Percentiles rank a stretch among this genome's conserved stretches.
Evolutionary conservation across 2,888 invertebrate genomes (phyloP).

Genomic region (Erpobdella octoculata): DNA sequence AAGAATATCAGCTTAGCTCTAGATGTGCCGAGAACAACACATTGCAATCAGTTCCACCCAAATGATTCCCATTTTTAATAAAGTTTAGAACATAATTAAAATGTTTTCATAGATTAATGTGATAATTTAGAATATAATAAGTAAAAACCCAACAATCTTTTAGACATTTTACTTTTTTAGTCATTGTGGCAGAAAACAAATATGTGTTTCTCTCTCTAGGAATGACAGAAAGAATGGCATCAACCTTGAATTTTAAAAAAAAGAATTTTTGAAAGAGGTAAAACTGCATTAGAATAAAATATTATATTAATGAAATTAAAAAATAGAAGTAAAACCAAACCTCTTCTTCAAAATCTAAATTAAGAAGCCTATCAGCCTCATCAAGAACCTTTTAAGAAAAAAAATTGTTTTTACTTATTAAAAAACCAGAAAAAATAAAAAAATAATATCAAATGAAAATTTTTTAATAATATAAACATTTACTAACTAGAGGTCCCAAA

Average conservation of each 20-base stretch:
- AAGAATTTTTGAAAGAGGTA: not conserved
- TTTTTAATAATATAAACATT: too few relatives aligned
- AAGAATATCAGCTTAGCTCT: too few relatives aligned
- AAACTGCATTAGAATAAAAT: not conserved
- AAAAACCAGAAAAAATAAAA: too few relatives aligned
- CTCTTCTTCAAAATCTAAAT: constrained; percentile 98
- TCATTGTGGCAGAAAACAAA: constrained; percentile 98
- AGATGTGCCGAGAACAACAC: too few relatives aligned
- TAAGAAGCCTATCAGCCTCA: constrained; percentile 94
- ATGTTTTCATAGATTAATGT: not conserved
- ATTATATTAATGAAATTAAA: not conserved
- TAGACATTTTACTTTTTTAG: constrained; percentile 59
- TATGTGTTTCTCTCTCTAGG: constrained; percentile 84
- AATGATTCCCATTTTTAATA: too few relatives aligned
- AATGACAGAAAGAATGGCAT: constrained; percentile 84
- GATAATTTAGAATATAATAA: too few relatives aligned
- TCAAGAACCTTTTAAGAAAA: constrained; percentile 64
- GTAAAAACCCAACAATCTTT: too few relatives aligned
- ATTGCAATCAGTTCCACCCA: too few relatives aligned
- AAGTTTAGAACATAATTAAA: too few relatives aligned
- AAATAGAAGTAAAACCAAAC: constrained; percentile 52
- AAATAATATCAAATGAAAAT: too few relatives aligned
- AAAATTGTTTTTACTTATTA: too few relatives aligned
- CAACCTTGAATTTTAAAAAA: constrained; percentile 60
- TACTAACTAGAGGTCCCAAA: too few relatives aligned